Evolutionary conservation across 2,888 invertebrate genomes (phyloP).

Genomic region (Limnephilus lunatus): DNA sequence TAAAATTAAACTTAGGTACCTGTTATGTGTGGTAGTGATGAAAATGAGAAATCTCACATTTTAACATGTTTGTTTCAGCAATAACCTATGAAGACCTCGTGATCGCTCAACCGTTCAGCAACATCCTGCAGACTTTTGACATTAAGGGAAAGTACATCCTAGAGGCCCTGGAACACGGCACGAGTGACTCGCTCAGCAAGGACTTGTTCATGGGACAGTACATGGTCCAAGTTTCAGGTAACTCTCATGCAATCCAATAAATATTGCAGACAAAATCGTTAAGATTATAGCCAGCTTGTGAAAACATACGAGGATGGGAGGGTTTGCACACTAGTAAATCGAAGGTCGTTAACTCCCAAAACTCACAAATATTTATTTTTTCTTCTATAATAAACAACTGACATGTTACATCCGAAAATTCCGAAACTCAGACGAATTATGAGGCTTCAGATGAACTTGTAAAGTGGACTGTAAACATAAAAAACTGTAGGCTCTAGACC

Average conservation of each 20-base stretch:
- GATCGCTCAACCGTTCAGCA: slow-evolving; percentile 86
- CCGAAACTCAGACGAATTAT: too few species aligned
- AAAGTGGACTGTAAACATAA: too few species aligned
- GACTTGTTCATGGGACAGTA: slow-evolving; percentile 73
- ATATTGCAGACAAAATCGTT: not conserved
- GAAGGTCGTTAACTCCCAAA: too few species aligned
- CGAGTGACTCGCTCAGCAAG: slow-evolving; percentile 71
- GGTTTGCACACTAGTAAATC: too few species aligned
- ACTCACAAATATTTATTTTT: too few species aligned
- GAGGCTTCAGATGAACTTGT: too few species aligned
- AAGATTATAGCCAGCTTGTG: not conserved
- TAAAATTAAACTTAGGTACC: too few species aligned
- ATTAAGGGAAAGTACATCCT: slow-evolving; percentile 82
- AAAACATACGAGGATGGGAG: not conserved
- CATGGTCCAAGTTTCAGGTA: slow-evolving; percentile 81
- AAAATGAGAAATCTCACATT: not conserved
- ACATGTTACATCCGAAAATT: too few species aligned
- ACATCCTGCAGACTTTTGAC: slow-evolving; percentile 84
- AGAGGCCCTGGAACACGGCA: slow-evolving; percentile 80
- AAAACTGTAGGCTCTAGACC: too few species aligned
- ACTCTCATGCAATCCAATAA: not conserved
- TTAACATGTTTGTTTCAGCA: slow-evolving; percentile 74
- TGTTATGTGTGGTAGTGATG: too few species aligned
- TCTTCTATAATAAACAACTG: too few species aligned
- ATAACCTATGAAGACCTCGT: slow-evolving; percentile 84